Base-by-base conservation (phyloP, 2,113 vertebrate species). In the Indicator indicator region DNA sequence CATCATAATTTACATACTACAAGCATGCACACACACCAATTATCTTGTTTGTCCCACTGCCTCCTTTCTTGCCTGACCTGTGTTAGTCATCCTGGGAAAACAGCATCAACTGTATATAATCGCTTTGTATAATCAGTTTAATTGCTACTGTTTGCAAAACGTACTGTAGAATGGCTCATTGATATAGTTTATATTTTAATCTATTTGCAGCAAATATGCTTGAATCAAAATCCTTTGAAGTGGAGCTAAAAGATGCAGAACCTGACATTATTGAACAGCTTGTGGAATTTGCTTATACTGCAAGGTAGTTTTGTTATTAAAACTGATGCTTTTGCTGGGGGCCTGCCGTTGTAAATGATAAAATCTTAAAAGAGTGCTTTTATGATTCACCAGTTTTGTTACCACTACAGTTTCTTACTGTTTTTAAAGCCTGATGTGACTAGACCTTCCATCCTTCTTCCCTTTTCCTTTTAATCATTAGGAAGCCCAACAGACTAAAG, bases 211-310 rank as follows among this genome's bases (percentile, higher is more conserved):
- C 99, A 89, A 99, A 99, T 96, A 99, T 99, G 99, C 98, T 99
- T 97, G 99, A 99, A 97, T 99, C 99, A 12, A 99, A 98, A 80
- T 99, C 98, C 71, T 99, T 99, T 86, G 99, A 99, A 97, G 99
- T 99, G 95, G 99, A 99, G 93, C 98, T 99, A 81, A 99, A 99
- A 96, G 98, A 98, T 95, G 99, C 99, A 28, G 99, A 99, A 67
- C 99, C 99, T 58, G 99, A 99, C 95, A 99, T 99, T 94, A 99
- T 99, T 94, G 99, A 99, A 88, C 98, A 99, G 84, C 98, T 99
- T 5, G 99, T 99, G 97, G 99, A 99, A 92, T 99, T 99, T 97
- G 98, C 99, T 91, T 99, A 99, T 97, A 99, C 99, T 30, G 99
- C 99, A 55, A 98, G 99, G 99, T 99, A 97, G 80, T 75, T 86